A percentile compares a stretch with the other conserved stretches of the same genome.
Conservation (phyloP, 2,797 vertebrate genomes). For the Amblyopsis hoosieri region DNA sequence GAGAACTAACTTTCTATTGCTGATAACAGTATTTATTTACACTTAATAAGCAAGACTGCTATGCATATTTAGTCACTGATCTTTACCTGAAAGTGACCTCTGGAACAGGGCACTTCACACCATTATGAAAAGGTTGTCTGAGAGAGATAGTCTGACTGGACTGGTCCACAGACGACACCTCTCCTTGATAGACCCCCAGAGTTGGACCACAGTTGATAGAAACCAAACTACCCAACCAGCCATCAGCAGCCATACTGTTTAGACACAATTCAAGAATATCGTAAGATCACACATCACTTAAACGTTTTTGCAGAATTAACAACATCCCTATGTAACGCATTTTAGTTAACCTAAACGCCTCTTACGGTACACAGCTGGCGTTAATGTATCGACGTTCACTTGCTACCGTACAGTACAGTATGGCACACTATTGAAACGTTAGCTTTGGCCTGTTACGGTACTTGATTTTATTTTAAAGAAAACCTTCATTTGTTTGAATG, state of each 20-base stretch:
- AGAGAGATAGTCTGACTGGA: conserved; percentile 95
- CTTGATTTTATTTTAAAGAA: neutral
- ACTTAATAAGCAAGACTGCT: neutral
- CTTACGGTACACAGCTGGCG: neutral
- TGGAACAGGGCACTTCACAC: conserved; percentile 93
- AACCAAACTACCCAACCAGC: conserved; percentile 94
- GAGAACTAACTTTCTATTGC: neutral
- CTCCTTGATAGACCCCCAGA: conserved; percentile 94
- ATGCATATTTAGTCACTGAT: neutral
- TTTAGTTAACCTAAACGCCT: neutral
- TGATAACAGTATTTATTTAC: neutral
- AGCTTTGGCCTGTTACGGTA: conserved; percentile 31
- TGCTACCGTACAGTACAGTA: no score
- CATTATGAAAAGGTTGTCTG: conserved; percentile 94
- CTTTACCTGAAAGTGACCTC: conserved; percentile 98
- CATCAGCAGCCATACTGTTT: conserved; percentile 86
- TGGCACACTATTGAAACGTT: conserved; percentile 2
- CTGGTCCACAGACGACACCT: conserved; percentile 94
- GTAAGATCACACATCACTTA: no score
- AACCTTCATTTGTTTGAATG: neutral
- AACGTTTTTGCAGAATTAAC: no score
- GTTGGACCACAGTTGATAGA: conserved; percentile 95
- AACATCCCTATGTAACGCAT: no score
- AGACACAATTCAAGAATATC: neutral
- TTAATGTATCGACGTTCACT: neutral